Evolutionary conservation across 2,797 vertebrate species (phyloP).

Genomic region (Enteromius fasciolatus): DNA sequence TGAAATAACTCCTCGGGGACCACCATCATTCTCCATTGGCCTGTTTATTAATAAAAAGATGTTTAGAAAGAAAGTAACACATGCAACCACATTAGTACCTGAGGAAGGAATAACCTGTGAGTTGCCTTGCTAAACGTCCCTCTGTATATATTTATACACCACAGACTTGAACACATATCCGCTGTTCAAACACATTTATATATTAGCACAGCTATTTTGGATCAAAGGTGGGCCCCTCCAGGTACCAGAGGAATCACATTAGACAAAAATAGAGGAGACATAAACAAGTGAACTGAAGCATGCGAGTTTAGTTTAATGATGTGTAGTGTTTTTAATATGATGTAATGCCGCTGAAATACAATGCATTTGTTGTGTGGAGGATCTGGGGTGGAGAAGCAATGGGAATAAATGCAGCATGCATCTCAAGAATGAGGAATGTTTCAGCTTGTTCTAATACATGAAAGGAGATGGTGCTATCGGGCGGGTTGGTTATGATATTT

Average conservation of each 20-base stretch:
- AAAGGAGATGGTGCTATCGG: background rate
- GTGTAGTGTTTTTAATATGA: conserved; percentile 26
- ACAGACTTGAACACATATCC: conserved; percentile 46
- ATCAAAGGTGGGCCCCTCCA: conserved; percentile 52
- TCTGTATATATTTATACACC: conserved; percentile 53
- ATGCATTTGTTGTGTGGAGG: conserved; percentile 15
- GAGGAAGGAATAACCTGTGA: conserved; percentile 39
- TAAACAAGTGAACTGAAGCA: conserved; percentile 34
- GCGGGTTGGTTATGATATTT: background rate
- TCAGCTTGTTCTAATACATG: background rate
- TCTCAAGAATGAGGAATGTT: background rate
- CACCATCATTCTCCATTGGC: background rate
- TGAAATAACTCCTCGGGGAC: conserved; percentile 10
- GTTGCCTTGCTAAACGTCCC: conserved; percentile 39
- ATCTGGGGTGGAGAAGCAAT: background rate
- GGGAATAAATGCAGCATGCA: background rate
- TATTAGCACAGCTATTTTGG: conserved; percentile 61
- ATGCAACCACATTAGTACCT: conserved; percentile 48
- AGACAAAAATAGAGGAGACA: conserved; percentile 36
- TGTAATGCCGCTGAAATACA: conserved; percentile 13
- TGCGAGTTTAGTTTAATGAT: conserved; percentile 15
- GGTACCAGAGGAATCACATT: conserved; percentile 3
- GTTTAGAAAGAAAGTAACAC: conserved; percentile 51
- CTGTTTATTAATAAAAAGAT: conserved; percentile 48
- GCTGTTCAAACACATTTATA: conserved; percentile 54